Evolutionary conservation across 2,797 vertebrate species (phyloP), one percentile per base, ranked within the genome.

Genomic region (Silurus lanzhouensis): DNA sequence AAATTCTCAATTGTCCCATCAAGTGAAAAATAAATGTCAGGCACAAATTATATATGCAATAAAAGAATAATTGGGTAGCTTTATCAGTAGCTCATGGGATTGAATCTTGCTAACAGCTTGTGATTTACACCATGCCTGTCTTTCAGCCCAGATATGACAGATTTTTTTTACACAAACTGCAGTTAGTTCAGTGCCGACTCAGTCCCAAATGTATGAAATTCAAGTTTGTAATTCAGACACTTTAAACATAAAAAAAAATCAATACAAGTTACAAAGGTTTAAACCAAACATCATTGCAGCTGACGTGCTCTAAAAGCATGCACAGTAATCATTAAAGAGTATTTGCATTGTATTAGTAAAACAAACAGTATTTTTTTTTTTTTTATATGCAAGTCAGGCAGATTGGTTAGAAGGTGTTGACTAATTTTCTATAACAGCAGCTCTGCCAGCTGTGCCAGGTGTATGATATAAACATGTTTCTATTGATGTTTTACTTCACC

Each of bases 31-130:
- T 67, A 86, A 86, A 82, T 38, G 68, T 64, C 68, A 76, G 19
- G 10, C 46, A 75, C 61, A 75, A 81, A 82, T 61, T 22, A 20
- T 75, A 75, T 31, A 22, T 38, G 38, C 61, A 76, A 20, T 81
- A 72, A 85, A 82, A 76, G 27, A 67, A 85, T 82, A 76, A 72
- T 44, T 46, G 61, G 27, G 22, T 58, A 82, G 31, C 17, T 76
- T 85, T 64, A 77, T 83, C 60, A 81, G 60, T 66, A 86, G 85
- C 14, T 76, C 52, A n/a, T 46, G 48, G 44, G 70, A 58, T 77
- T 68, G 25, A 63, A 57, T 85, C 27, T 72, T 75, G 20, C 78
- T 67, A 67, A 15, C 6, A 52, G 48, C 70, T 85, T n/a, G 15
- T 82, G 68, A 82, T 82, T 85, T 82, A 76, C 22, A 46, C 12